Evolutionary conservation across 2,797 vertebrate genomes (phyloP), one percentile per base, ranked within the genome.

Genomic region (Octomys mimax): DNA sequence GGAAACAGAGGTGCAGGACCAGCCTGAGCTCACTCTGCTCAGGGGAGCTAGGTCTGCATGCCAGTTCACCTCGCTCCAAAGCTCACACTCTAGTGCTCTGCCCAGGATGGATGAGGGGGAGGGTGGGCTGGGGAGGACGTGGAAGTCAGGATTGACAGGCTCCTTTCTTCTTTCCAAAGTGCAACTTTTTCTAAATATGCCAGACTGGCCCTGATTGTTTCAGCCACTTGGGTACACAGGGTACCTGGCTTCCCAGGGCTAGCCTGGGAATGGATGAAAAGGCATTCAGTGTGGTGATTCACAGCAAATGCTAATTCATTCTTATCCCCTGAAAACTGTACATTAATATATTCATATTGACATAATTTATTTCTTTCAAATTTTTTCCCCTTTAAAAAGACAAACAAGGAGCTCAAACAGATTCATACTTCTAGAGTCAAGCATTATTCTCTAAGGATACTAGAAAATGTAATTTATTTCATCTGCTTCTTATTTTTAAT

Each of bases 401-500:
- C 7, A 93, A 93, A 87, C 33, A 57, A 91, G 68, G 28, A 95
- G 64, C 54, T 91, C 71, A 88, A 77, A 77, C 36, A 46, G 21
- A 82, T 75, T 73, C 84, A n/a, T 46, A 77, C 26, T 64, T 86
- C 87, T 13, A 73, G 18, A 33, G 11, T 70, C 88, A 94, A 86
- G 91, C 24, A 49, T 39, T 19, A 73, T 81, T 94, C 94, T 82
- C 86, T 81, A 98, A 98, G 98, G 97, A 97, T 87, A 95, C 87
- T 95, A 92, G 77, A 84, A n/a, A 98, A 97, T 96, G 98, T 97
- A 98, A 98, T 97, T 98, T 98, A 97, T 98, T 99, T 98, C 98
- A 98, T 98, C 98, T 96, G 97, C 98, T 98, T 98, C 97, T 94
- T 96, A 94, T 97, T 91, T 92, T 98, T 99, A 99, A 99, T 99